Conservation (phyloP, 2,113 vertebrate species). For the Protobothrops mucrosquamatus region DNA sequence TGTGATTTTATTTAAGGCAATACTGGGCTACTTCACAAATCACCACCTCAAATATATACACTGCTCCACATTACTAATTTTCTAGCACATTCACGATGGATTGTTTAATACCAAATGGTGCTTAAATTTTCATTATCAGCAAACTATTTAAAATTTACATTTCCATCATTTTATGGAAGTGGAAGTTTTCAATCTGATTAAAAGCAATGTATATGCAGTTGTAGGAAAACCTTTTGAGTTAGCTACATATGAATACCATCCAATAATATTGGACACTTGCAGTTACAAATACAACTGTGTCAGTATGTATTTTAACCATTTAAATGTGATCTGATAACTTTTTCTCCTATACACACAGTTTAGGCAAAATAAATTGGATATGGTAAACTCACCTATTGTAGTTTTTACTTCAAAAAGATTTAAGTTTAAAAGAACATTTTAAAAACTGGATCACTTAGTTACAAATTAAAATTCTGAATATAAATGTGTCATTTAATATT, state of each 20-base stretch:
- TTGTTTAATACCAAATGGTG: constrained; percentile 74
- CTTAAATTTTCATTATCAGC: constrained; percentile 74
- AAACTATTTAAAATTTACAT: constrained; percentile 78
- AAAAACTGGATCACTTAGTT: constrained; percentile 76
- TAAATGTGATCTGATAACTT: constrained; percentile 66
- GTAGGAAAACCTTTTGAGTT: constrained; percentile 67
- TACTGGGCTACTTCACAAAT: constrained; percentile 87
- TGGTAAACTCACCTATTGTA: constrained; percentile 62
- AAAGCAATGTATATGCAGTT: constrained; percentile 67
- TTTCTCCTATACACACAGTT: constrained; percentile 65
- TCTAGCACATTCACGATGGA: constrained; percentile 80
- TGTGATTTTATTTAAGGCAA: constrained; percentile 87
- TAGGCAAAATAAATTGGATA: constrained; percentile 74
- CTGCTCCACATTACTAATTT: constrained; percentile 79
- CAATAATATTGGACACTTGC: constrained; percentile 61
- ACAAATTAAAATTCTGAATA: constrained; percentile 84
- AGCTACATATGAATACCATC: constrained; percentile 67
- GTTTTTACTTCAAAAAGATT: constrained; percentile 73
- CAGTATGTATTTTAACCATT: constrained; percentile 59
- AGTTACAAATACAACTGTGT: constrained; percentile 69
- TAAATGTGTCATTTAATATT: constrained; percentile 87
- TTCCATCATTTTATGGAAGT: constrained; percentile 73
- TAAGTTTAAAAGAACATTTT: constrained; percentile 74
- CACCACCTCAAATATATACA: constrained; percentile 83
- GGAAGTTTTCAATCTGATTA: constrained; percentile 70